Base-by-base conservation (phyloP, 2,888 invertebrate species). In the Rhagonycha lutea region DNA sequence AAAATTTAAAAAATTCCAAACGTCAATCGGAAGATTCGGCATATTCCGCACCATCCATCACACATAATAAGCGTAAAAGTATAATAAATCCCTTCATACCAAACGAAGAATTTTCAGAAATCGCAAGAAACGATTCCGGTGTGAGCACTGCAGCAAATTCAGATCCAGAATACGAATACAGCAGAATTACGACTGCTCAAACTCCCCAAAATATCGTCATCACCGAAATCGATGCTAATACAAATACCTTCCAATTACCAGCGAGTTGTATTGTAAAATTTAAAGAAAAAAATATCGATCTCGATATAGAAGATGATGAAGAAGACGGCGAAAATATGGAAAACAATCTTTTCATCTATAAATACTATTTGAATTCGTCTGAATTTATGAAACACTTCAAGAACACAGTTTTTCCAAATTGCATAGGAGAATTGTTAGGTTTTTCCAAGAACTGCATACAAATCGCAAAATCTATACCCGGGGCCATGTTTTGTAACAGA, bases 311-410 rank as follows among this genome's bases (percentile, higher is more conserved):
- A 74, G 89, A 89, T 73, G 89, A 89, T 5, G 79, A 80, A n/a
- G 78, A 79, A 14, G 74, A 78, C 4, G 81, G 83, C 12, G 72
- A 82, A 3, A 80, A 83, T n/a, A 77, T 11, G 29, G 28, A 61
- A n/a, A 11, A 11, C 1, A 8, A 74, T 5, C 18, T 77, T 9
- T 77, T 72, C 10, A 80, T 84, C 61, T 80, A 78, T 5, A 83
- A 85, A 8, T 80, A 89, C 63, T 93, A 91, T 82, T 87, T 94
- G 0, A 92, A 91, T 83, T 94, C 94, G 0, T 85, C 88, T 60
- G 89, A 88, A 68, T 95, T 94, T 82, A 92, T 94, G 92, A 88
- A 89, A 60, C 90, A 93, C 82, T 95, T 95, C 83, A 91, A 91
- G 3, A 83, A 81, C 68, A 90, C 91, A 78, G 85, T 92, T 32